These are phyloP conservation scores for Chaetogeoica ovagalla DNA, from an alignment of 2,888 invertebrate genomes.

Conservation along the genomic window DNA sequence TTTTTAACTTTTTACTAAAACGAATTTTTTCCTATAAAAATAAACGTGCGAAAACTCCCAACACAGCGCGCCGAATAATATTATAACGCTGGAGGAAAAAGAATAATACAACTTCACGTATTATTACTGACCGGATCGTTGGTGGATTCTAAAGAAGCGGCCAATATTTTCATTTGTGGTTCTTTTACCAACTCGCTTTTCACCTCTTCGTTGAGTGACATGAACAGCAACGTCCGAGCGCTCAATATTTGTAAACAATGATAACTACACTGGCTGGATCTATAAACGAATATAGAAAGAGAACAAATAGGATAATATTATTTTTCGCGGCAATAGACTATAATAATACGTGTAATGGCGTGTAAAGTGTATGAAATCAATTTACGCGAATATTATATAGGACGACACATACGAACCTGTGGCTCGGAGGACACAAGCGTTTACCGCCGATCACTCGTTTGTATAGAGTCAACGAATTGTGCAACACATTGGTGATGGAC, in stretches of 20 bases:
- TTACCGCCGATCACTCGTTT: slow-evolving; percentile 66
- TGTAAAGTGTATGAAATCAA: too few species aligned
- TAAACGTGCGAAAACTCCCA: too few species aligned
- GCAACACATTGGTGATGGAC: slow-evolving; percentile 64
- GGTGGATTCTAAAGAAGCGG: slow-evolving; percentile 67
- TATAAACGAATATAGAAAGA: too few species aligned
- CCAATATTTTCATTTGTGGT: slow-evolving; percentile 65
- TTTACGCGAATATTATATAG: too few species aligned
- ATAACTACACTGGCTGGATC: slow-evolving; percentile 66
- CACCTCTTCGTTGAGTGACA: slow-evolving; percentile 64
- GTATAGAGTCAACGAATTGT: slow-evolving; percentile 67
- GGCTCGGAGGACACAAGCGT: slow-evolving; percentile 67
- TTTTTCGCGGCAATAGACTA: not conserved
- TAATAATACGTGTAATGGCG: not conserved
- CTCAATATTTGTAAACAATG: slow-evolving; percentile 67
- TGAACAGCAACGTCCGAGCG: slow-evolving; percentile 65
- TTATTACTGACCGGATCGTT: slow-evolving; percentile 65
- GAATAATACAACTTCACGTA: not conserved
- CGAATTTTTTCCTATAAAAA: too few species aligned
- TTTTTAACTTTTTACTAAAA: too few species aligned
- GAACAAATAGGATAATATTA: not conserved
- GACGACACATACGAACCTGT: slow-evolving; percentile 59
- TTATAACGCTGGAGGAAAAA: too few species aligned
- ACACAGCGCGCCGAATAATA: too few species aligned
- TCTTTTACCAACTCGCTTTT: slow-evolving; percentile 64